Base-by-base conservation (phyloP, 2,888 invertebrate genomes). In the Koerneria pararmatus region DNA sequence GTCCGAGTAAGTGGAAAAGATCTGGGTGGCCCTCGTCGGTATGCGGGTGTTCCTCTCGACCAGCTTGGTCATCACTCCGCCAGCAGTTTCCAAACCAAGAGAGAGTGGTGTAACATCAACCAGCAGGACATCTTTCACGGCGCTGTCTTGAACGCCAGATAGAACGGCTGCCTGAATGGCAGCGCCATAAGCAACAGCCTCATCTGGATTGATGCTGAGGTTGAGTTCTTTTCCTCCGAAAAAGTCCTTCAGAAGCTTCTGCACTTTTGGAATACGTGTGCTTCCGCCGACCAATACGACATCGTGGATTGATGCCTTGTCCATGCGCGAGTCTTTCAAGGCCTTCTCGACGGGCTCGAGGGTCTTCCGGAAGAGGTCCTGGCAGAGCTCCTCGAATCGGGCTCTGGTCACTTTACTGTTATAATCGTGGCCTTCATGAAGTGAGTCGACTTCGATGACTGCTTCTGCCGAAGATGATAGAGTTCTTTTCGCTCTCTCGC, bases 101-200 rank as follows among this genome's bases (percentile, higher is more conserved):
- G 91, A 94, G 83, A 95, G 86, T 0, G 92, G 93, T 0, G 92
- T 91, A 19, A 94, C 93, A 83, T 95, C 94, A 67, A 94, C 89
- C 76, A 95, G 88, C 70, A 94, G 69, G 2, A 76, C 70, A 46
- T 74, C 73, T 53, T 76, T 72, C 91, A 73, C 69, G 31, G 71
- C 51, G n/a, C 69, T 62, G 62, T 71, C 71, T 66, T 74, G 66
- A 19, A 95, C 74, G 93, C 75, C 77, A 24, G 69, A 71, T 31
- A 75, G 69, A 53, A 75, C 66, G 29, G 75, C 97, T 83, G 94
- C 95, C 86, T 97, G 95, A 5, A 97, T 95, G 74, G 95, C 95
- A 48, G 95, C 95, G 82, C 95, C 95, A 84, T 93, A 95, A 60
- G 95, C 95, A 67, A 97, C 97, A 78, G 97, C 95, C 85, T 97